Base-by-base conservation (phyloP, 2,888 invertebrate genomes). In the Athetis lepigone region DNA sequence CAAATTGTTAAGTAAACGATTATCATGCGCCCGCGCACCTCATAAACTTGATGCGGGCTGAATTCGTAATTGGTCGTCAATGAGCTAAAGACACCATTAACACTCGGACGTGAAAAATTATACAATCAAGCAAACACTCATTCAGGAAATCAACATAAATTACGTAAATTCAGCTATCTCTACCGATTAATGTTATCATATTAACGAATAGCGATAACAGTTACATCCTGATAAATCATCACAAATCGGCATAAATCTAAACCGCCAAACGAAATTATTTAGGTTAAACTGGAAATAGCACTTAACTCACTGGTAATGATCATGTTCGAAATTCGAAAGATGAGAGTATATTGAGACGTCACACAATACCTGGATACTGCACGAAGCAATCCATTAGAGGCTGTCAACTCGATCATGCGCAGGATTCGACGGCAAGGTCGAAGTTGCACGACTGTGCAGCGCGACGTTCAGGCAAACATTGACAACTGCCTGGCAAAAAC, bases 351-450 rank as follows among this genome's bases (percentile, higher is more conserved):
- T 42, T 43, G 63, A 66, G 54, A 58, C 42, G 70, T 62, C 63
- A 77, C 70, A 82, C 75, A 63, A 78, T 89, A 91, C 90, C 89
- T 90, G 90, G 89, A 77, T 86, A 88, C 79, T 88, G 90, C 73
- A 87, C 80, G 82, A 80, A 85, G 86, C 85, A 88, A 91, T 93
- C 90, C 90, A 92, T 93, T 88, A 89, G 70, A 85, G 87, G 89
- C 85, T 88, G 92, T 89, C 90, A 87, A 86, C 80, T 81, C 74
- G 85, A 86, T 88, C 86, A 85, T 89, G 89, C 89, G 91, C 91
- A 84, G 89, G 88, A 89, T 91, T 86, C 88, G 85, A 86, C 83
- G 83, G 85, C 92, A 93, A 94, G 92, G 93, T 92, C 90, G 86
- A 66, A 84, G 86, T 85, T 92, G 90, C 91, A 92, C 81, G 82